Base-by-base conservation (phyloP, 2,113 vertebrate genomes). In the Epinephelus fuscoguttatus region DNA sequence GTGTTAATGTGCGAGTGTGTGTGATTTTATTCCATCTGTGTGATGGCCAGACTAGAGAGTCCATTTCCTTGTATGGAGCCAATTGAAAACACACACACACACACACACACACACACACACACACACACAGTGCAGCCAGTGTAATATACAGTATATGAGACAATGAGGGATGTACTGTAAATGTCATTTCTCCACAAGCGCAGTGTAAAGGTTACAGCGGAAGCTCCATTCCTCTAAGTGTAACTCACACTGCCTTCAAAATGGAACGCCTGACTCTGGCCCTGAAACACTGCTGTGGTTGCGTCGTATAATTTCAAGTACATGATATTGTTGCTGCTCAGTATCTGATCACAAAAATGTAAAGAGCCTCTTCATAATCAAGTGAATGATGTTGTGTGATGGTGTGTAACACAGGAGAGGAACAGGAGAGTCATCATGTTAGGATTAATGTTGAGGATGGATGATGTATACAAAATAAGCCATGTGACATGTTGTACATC, bases 151-250 rank as follows among this genome's bases (percentile, higher is more conserved):
- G 75, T 61, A 57, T 50, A 53, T 21, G 52, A 85, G 69, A 80
- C 75, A 83, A 55, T 79, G 71, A 82, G 53, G 40, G 49, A 72
- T 84, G 68, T 52, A 78, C 64, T 78, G 80, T 78, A 81, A 86
- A 86, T 84, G 81, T 81, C 81, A 81, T 21, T 67, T 56, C 73
- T 75, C 56, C 30, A 55, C 25, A 50, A 69, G n/a, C 30, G 57
- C 70, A 62, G 18, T 70, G 68, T 81, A 86, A 84, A 84, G 81
- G 84, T 84, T 81, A 74, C 18, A 57, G 66, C 60, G 45, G 47
- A 59, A 27, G 17, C 55, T 62, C 30, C 2, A 0, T 40, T 53
- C 15, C 27, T 73, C 30, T 40, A 52, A 50, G 25, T n/a, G 47
- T 19, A 56, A 42, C 70, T 66, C n/a, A 10, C 10, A 9, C 40